Conservation (phyloP, 2,113 vertebrate species). For the Alectura lathami region DNA sequence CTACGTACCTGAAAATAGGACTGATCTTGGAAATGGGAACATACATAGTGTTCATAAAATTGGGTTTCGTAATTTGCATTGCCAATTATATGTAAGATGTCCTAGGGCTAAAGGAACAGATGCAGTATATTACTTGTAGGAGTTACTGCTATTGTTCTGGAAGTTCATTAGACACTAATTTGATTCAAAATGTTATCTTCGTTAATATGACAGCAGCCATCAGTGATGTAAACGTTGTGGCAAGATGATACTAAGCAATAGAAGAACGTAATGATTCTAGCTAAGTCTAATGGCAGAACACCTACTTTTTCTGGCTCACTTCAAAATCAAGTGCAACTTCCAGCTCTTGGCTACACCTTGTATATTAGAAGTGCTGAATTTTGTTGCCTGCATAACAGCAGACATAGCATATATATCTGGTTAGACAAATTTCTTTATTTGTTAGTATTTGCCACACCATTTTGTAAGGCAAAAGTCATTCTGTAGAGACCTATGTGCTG, state of each 20-base stretch:
- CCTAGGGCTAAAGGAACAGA: slow-evolving; percentile 41
- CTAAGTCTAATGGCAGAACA: not conserved
- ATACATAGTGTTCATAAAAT: not conserved
- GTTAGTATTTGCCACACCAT: not conserved
- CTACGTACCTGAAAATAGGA: not conserved
- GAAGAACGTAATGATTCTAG: not conserved
- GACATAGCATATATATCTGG: not conserved
- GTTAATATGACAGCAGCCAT: slow-evolving; percentile 42
- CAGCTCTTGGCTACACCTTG: not conserved
- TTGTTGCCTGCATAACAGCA: not conserved
- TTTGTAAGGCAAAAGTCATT: not conserved
- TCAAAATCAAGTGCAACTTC: not conserved
- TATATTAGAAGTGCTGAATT: not conserved
- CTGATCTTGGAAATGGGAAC: slow-evolving; percentile 1
- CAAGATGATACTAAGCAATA: not conserved
- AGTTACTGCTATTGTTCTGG: slow-evolving; percentile 40
- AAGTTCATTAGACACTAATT: slow-evolving; percentile 43
- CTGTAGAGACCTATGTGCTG: not conserved
- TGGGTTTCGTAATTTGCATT: slow-evolving; percentile 22
- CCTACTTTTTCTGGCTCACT: not conserved
- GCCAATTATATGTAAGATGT: slow-evolving; percentile 14
- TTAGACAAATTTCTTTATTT: not conserved
- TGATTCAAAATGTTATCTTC: slow-evolving; percentile 55
- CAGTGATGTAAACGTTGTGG: not conserved
- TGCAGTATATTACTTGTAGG: not conserved